Evolutionary conservation across 2,797 vertebrate species (phyloP), one percentile per base, ranked within the genome.

Genomic region (Premnoplex brunnescens): DNA sequence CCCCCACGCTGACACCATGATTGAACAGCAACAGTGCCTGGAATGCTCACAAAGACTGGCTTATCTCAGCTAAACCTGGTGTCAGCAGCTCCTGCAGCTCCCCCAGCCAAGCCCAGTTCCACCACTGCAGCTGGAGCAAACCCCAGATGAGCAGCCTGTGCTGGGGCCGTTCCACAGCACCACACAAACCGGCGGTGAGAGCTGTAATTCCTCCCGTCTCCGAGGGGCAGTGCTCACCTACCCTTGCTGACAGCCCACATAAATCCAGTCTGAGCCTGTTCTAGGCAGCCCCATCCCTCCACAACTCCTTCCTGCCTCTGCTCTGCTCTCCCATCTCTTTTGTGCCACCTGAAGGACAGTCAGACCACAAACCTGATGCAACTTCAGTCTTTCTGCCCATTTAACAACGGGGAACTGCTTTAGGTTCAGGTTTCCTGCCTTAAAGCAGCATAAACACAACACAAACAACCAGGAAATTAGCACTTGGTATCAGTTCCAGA

Each of bases 1-100:
- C 7, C 4, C 11, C 11, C 7, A 3, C 7, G 5, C 0, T 16
- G 17, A 23, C 17, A 46, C 21, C 0, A 2, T 0, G 28, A 19
- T 55, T 32, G 3, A 39, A 51, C 46, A 67, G 36, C 34, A 34
- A 6, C n/a, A 18, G 37, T 2, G 9, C 6, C 26, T 2, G 7
- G 4, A 51, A 34, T 1, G 27, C 2, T 37, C 62, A 21, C 28
- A 17, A 30, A 39, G 8, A 24, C 28, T 12, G 15, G 28, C 54
- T 75, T 16, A 73, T 44, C 85, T 63, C 60, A 32, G 5, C 43
- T 6, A 22, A 28, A 20, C 9, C 27, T 2, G 5, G 5, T 5
- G 6, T 6, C 20, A 23, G 26, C 48, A 36, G 21, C 28, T 54
- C 54, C 10, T 1, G 14, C 34, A 32, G 34, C 34, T 52, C 39